Base-by-base conservation (phyloP, 35 echinoderm and acorn worm genomes). In the Apostichopus parvimensis region DNA sequence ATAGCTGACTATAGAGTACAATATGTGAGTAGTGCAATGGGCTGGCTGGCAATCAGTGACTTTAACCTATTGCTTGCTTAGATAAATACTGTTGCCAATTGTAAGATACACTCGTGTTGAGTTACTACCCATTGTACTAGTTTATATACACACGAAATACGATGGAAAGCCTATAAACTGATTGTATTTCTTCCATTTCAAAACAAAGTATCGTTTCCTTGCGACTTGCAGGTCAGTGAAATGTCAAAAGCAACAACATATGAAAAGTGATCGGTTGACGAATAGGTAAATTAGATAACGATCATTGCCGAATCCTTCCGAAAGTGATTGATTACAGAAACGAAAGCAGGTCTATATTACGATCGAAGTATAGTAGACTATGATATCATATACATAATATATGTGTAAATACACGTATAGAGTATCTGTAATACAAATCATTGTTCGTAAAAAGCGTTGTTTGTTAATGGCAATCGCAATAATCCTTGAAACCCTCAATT, bases 101-200 rank as follows among this genome's bases (percentile, higher is more conserved):
- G 7, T 60, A 60, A 60, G 11, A 60, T 60, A 12, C 58, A 60
- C 58, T 60, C 58, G 71, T 73, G 14, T 73, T 73, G 71, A 73
- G 71, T 73, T 14, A 73, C 71, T 6, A 73, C 18, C n/a, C 3
- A n/a, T 73, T 73, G 71, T 4, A n/a, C 6, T 4, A 73, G 20
- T 73, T 34, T 73, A 73, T 73, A 73, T 22, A 22, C 20, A 22
- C 71, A 73, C n/a, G 11, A 73, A 73, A 14, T 12, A n/a, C 17
- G 71, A 73, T 73, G n/a, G 24, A 73, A 73, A 18, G 13, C 15
- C 15, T 75, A 75, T 75, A 75, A 75, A 20, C 71, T 75, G 71
- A 75, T 75, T 75, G 71, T 22, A 75, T 75, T 75, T 75, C 71
- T 75, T 75, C 71, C 71, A 75, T 75, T 75, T 75, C 71, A 75